Conservation (phyloP, 2,113 vertebrate species). For the Nibea albiflora region DNA sequence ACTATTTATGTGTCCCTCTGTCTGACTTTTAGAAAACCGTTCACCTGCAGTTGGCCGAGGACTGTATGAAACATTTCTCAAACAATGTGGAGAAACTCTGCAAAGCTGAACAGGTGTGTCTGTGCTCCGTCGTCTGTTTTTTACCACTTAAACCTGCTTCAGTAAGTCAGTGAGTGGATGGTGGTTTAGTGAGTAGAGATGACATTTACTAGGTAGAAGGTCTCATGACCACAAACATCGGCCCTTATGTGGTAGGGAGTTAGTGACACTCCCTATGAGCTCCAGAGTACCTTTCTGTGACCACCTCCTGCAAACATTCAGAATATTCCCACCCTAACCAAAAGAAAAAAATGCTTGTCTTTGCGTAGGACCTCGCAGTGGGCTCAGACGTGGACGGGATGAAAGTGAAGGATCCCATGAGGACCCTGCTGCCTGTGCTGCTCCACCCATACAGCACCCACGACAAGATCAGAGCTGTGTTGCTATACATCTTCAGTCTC, state of each 20-base stretch:
- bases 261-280: background rate
- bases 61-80: conserved; percentile 92
- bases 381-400: conserved; percentile 92
- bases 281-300: no score
- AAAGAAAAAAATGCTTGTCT: background rate
- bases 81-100: conserved; percentile 94
- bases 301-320: background rate
- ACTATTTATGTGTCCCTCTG: conserved; percentile 16
- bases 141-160: background rate
- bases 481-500: conserved; percentile 96
- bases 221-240: background rate
- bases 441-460: conserved; percentile 87
- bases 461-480: conserved; percentile 96
- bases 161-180: background rate
- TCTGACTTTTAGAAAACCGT: conserved; percentile 89
- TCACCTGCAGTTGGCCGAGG: conserved; percentile 94
- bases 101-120: conserved; percentile 94
- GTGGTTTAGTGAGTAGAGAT: background rate
- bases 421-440: conserved; percentile 94
- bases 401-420: conserved; percentile 96
- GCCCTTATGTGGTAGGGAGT: no score
- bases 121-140: background rate
- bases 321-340: background rate
- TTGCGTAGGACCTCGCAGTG: conserved; percentile 92
- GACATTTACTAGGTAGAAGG: background rate